phyloP scores from a whole-genome alignment of 2,113 vertebrate species.

The Scomber japonicus region DNA sequence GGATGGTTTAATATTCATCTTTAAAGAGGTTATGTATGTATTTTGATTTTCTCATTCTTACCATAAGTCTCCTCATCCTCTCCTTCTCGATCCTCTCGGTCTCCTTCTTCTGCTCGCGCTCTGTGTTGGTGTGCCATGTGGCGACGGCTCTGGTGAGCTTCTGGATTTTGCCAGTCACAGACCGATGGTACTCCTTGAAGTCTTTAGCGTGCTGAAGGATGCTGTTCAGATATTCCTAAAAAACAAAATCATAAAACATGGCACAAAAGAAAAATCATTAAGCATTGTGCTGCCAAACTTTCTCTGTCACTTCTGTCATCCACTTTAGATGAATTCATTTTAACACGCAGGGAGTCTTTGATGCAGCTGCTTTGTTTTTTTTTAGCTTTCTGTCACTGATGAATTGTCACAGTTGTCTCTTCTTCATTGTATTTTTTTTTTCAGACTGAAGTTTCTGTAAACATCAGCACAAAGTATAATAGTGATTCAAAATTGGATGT shows the following conservation, averaged over 20 bases:
- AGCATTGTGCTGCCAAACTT: neutral
- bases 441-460: neutral
- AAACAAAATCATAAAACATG: neutral
- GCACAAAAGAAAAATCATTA: neutral
- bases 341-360: neutral
- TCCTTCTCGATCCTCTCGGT: conserved; percentile 98
- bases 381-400: neutral
- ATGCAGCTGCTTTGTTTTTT: neutral
- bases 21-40: neutral
- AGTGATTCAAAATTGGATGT: neutral
- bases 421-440: neutral
- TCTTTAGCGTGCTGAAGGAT: conserved; percentile 99
- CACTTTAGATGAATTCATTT: neutral
- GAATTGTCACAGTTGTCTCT: neutral
- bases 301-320: conserved; percentile 1
- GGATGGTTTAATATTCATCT: neutral
- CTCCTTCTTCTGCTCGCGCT: conserved; percentile 98
- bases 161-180: conserved; percentile 95
- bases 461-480: neutral
- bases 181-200: conserved; percentile 98
- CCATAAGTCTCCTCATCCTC: conserved; percentile 98
- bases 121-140: conserved; percentile 98
- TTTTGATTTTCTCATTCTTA: conserved; percentile 72
- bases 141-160: conserved; percentile 96
- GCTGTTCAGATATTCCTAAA: conserved; percentile 97